Conservation (phyloP, 2,113 vertebrate species). For the Anguilla japonica region DNA sequence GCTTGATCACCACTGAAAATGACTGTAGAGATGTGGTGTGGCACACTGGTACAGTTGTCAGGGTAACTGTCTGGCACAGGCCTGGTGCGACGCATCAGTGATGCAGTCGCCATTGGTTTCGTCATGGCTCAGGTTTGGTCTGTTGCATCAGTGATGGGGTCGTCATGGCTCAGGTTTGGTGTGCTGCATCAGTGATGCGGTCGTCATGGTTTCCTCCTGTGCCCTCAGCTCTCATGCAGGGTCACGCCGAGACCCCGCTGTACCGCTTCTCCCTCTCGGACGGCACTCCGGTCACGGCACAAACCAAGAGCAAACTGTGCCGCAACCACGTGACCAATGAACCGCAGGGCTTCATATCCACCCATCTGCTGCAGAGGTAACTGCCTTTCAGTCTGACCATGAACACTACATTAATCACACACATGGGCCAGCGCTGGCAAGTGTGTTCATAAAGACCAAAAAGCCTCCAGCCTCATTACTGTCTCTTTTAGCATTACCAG, state of each 20-base stretch:
- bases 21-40: too few relatives aligned
- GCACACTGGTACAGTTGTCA: too few relatives aligned
- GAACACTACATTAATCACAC: too few relatives aligned
- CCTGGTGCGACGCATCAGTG: too few relatives aligned
- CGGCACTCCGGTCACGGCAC: conserved; percentile 90
- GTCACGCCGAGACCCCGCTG: conserved; percentile 87
- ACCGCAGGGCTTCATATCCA: conserved; percentile 86
- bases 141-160: too few relatives aligned
- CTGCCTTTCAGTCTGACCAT: neutral
- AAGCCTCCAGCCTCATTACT: neutral
- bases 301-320: conserved; percentile 90
- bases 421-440: neutral
- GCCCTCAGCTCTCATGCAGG: conserved; percentile 81
- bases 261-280: conserved; percentile 94
- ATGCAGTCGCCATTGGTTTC: too few relatives aligned
- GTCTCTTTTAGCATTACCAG: neutral
- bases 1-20: too few relatives aligned
- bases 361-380: conserved; percentile 93
- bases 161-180: neutral
- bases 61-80: too few relatives aligned
- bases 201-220: conserved; percentile 32
- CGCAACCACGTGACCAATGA: conserved; percentile 86
- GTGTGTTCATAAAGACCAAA: neutral
- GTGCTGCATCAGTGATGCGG: neutral
- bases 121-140: neutral